Base-by-base conservation (phyloP, 2,797 vertebrate species). In the Spinibarbus caldwelli region DNA sequence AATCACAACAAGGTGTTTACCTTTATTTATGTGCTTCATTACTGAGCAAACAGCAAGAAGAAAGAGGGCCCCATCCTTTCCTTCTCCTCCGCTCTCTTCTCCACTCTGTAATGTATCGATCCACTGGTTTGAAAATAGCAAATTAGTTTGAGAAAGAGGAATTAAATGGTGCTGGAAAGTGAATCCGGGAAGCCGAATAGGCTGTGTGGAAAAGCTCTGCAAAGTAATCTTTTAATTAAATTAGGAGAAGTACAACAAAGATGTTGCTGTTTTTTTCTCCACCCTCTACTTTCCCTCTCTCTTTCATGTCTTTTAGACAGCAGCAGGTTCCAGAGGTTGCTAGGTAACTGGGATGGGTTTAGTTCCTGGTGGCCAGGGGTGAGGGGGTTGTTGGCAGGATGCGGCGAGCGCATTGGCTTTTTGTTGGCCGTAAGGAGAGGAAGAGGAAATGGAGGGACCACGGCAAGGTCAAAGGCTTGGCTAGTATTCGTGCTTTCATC, bases 1-100 rank as follows among this genome's bases (percentile, higher is more conserved):
- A 93, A 94, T 93, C 91, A 91, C 91, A 91, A 91, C 90, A 92
- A 90, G 88, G 90, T 91, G 90, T 93, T 93, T 94, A 82, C 89
- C 86, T 90, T 91, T 92, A 43, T 88, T 84, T 88, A 83, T 80
- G 59, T 89, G 73, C 77, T 92, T 92, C 88, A 90, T 94, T 94
- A 95, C 91, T 90, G 91, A 93, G 91, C 88, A 93, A 94, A 93
- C 90, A 91, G 88, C 87, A 89, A 88, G 87, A 84, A 87, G 89
- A 87, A 90, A 82, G 41, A 68, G 78, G 52, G 86, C 87, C 86
- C 84, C 89, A 86, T 91, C 86, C 89, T 86, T 86, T 86, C 76
- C 86, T 36, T 89, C 70, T 89, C 89, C 91, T 89, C 81, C 45
- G 85, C 38, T 89, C 72, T 89, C 89, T 91, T 89, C 80, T 82